Conservation (phyloP, 2,888 invertebrate genomes). For the Brachyopa scutellaris region DNA sequence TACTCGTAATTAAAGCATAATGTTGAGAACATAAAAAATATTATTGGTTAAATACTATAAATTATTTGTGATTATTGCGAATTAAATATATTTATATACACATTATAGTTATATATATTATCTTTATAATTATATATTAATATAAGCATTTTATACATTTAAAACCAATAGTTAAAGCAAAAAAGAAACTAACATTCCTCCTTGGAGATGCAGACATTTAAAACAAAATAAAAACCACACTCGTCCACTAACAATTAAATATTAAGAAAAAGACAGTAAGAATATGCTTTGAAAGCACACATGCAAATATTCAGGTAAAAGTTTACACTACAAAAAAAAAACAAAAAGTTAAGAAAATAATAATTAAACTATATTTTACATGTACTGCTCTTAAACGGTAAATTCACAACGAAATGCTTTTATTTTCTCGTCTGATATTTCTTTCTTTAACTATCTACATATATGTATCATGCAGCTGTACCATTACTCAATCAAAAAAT, state of each 20-base stretch:
- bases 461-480: constrained; percentile 50
- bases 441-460: constrained; percentile 1
- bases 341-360: not conserved
- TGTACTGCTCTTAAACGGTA: constrained; percentile 46
- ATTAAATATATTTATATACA: constrained; percentile 23
- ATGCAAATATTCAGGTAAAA: constrained; percentile 60
- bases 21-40: constrained; percentile 13
- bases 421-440: constrained; percentile 39
- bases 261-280: constrained; percentile 4
- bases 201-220: constrained; percentile 39
- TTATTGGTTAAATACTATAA: constrained; percentile 36
- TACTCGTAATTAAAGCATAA: not conserved
- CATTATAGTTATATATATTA: constrained; percentile 25
- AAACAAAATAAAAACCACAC: constrained; percentile 40
- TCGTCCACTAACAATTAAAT: constrained; percentile 60
- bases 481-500: constrained; percentile 45
- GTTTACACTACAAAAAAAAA: constrained; percentile 36
- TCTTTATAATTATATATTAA: constrained; percentile 26
- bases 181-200: constrained; percentile 61
- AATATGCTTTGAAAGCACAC: constrained; percentile 32
- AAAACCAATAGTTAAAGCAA: constrained; percentile 25
- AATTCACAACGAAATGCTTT: constrained; percentile 67
- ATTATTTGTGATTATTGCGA: constrained; percentile 54
- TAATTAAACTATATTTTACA: constrained; percentile 17
- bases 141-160: constrained; percentile 49